A percentile compares a stretch with the other conserved stretches of the same genome.
These are phyloP conservation scores for Latrodectus hesperus DNA, from an alignment of 2,888 invertebrate genomes.

Conservation along the genomic window DNA sequence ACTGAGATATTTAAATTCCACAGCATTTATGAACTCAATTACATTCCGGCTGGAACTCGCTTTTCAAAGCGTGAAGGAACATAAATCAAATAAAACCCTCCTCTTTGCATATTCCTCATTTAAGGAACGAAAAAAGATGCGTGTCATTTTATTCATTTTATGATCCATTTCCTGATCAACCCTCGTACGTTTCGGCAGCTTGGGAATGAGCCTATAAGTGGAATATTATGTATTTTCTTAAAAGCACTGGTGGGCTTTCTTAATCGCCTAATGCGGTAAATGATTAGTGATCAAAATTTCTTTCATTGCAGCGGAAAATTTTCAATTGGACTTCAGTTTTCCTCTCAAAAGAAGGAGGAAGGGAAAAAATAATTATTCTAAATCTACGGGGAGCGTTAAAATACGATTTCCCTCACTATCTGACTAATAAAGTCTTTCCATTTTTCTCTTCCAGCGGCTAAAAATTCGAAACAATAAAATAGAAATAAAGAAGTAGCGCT, in stretches of 20 bases:
- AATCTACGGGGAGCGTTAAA: constrained; percentile 44
- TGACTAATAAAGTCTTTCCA: constrained; percentile 47
- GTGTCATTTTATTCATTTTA: not conserved
- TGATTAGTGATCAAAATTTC: constrained; percentile 40
- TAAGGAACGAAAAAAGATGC: not conserved
- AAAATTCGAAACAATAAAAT: constrained; percentile 52
- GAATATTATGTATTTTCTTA: constrained; percentile 36
- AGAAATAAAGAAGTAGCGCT: constrained; percentile 49
- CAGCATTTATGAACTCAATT: too few species aligned
- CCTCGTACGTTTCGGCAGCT: not conserved
- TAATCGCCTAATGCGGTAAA: constrained; percentile 46
- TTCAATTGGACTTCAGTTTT: constrained; percentile 5
- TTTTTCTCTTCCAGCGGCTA: constrained; percentile 43
- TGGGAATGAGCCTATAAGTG: not conserved
- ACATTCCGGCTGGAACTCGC: not conserved
- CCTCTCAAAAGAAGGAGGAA: constrained; percentile 14
- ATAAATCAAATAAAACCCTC: not conserved
- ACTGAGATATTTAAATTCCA: too few species aligned
- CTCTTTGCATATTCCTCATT: not conserved
- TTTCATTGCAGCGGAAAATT: constrained; percentile 5
- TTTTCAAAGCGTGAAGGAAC: not conserved
- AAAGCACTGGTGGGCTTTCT: constrained; percentile 28
- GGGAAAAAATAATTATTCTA: constrained; percentile 44
- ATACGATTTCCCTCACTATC: constrained; percentile 10
- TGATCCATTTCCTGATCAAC: not conserved